Percentiles rank a stretch among this genome's conserved stretches.
Conservation (phyloP, 2,113 vertebrate genomes). For the Pelecanoides urinatrix region DNA sequence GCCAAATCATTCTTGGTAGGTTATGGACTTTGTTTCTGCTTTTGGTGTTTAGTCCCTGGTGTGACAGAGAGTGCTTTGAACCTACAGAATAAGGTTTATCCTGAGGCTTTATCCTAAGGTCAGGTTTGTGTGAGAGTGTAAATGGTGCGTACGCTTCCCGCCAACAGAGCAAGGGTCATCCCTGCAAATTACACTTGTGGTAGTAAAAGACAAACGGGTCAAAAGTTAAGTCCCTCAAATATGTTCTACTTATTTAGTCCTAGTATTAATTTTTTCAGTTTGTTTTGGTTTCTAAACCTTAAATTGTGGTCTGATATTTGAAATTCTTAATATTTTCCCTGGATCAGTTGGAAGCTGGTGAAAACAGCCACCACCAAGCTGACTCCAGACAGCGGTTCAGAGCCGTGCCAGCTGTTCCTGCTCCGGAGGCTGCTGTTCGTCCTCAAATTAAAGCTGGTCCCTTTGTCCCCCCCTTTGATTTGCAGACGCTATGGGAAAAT, state of each 20-base stretch:
- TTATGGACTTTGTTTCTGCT: neutral
- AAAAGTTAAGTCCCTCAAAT: neutral
- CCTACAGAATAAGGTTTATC: neutral
- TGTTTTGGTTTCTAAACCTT: neutral
- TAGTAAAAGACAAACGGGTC: neutral
- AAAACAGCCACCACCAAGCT: neutral
- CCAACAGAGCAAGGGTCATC: neutral
- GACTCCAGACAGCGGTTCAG: neutral
- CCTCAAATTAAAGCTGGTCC: neutral
- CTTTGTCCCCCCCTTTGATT: neutral
- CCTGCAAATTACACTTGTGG: neutral
- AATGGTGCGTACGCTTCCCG: neutral
- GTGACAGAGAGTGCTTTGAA: neutral
- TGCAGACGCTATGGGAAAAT: rapidly evolving
- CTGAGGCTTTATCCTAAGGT: neutral
- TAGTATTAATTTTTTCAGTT: neutral
- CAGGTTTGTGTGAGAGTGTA: neutral
- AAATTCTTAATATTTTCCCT: neutral
- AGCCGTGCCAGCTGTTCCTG: neutral
- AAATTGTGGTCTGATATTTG: neutral
- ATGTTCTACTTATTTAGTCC: neutral
- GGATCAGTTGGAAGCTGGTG: neutral
- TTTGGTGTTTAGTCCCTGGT: neutral
- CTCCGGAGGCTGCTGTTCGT: neutral
- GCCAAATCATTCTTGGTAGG: too few relatives aligned